Evolutionary conservation across 2,113 vertebrate species (phyloP).

Genomic region (Hemiscyllium ocellatum): DNA sequence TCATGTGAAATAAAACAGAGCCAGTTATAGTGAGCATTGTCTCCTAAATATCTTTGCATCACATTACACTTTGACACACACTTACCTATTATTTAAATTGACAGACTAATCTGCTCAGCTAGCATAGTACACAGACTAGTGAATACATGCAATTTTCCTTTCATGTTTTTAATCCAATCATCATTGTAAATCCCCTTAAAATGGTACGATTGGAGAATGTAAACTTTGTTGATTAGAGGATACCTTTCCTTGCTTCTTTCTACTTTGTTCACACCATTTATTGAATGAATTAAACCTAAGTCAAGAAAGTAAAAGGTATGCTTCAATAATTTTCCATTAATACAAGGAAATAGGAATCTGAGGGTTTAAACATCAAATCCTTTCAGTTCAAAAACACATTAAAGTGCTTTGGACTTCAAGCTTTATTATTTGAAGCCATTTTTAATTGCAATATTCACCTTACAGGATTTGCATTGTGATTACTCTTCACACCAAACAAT

Average conservation of each 20-base stretch:
- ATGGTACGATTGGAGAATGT: not conserved
- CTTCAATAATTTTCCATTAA: not conserved
- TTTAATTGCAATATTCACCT: not conserved
- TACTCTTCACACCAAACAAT: not conserved
- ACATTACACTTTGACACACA: not conserved
- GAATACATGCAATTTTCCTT: conserved; percentile 38
- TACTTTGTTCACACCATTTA: not conserved
- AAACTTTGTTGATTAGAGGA: not conserved
- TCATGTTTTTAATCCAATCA: conserved; percentile 35
- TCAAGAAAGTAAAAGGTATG: not conserved
- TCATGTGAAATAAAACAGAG: not conserved
- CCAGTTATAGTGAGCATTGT: not conserved
- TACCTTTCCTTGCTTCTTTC: not conserved
- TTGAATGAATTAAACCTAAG: not conserved
- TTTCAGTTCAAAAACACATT: not conserved
- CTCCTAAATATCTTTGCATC: not conserved
- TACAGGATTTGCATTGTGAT: not conserved
- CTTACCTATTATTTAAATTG: conserved; percentile 39
- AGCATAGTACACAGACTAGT: conserved; percentile 31
- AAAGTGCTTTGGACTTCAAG: not conserved
- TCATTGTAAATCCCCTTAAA: not conserved
- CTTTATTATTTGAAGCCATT: not conserved
- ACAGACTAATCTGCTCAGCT: conserved; percentile 43
- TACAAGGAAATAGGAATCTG: not conserved
- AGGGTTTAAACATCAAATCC: not conserved